Evolutionary conservation across 1,140 invertebrate genomes (phyloP).

Genomic region (Eciton burchellii): DNA sequence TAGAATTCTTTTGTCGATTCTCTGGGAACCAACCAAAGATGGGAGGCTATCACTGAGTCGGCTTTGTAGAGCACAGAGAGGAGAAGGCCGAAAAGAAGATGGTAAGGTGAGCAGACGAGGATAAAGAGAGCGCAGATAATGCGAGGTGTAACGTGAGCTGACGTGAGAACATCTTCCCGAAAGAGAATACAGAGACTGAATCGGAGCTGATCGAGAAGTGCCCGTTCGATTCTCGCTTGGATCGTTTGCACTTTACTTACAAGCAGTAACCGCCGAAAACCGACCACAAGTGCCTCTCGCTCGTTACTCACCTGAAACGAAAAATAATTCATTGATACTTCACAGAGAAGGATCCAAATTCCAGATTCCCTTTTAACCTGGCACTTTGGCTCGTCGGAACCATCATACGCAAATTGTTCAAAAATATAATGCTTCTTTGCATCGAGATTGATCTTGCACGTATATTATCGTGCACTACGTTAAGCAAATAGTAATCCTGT

Average conservation of each 20-base stretch:
- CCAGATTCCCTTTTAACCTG: not conserved
- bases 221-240: not conserved
- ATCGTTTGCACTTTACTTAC: not conserved
- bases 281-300: not conserved
- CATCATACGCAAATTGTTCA: too few species aligned
- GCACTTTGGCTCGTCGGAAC: too few species aligned
- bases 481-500: too few species aligned
- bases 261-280: not conserved
- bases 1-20: conserved; percentile 70
- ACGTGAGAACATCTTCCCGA: conserved; percentile 70
- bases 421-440: not conserved
- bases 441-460: too few species aligned
- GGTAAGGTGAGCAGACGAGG: conserved; percentile 29
- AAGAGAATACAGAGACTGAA: conserved; percentile 16
- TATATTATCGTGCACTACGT: too few species aligned
- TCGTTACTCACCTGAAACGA: conserved; percentile 62
- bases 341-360: not conserved
- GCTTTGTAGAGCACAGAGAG: conserved; percentile 28
- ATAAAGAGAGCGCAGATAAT: conserved; percentile 61
- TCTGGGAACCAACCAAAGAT: conserved; percentile 47
- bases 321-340: conserved; percentile 42
- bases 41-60: conserved; percentile 19
- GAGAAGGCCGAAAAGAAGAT: conserved; percentile 23
- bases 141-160: conserved; percentile 60
- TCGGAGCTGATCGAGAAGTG: conserved; percentile 36